Evolutionary conservation across 2,113 vertebrate species (phyloP).

Genomic region (Hylia prasina): DNA sequence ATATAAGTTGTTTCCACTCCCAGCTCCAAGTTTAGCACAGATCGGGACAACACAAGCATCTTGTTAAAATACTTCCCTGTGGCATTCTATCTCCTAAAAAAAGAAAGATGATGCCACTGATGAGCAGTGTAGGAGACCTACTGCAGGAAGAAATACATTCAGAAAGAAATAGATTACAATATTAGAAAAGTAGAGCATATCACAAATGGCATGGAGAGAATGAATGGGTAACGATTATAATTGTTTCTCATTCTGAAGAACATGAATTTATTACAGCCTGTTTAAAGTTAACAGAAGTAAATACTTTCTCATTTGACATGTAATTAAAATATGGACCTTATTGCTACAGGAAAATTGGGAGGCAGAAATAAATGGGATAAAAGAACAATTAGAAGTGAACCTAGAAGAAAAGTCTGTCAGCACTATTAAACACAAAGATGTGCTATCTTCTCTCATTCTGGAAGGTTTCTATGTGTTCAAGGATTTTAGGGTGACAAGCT

Average conservation of each 20-base stretch:
- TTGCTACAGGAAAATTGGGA: not conserved
- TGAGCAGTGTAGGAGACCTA: not conserved
- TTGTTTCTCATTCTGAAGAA: not conserved
- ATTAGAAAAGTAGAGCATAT: not conserved
- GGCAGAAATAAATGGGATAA: not conserved
- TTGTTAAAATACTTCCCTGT: not conserved
- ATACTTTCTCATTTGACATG: not conserved
- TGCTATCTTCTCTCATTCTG: not conserved
- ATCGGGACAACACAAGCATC: not conserved
- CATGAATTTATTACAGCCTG: not conserved
- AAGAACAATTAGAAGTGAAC: not conserved
- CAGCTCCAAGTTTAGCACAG: not conserved
- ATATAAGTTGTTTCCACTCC: not conserved
- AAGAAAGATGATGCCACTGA: not conserved
- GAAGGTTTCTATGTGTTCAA: not conserved
- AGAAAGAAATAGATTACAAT: not conserved
- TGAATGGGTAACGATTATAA: not conserved
- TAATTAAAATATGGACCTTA: not conserved
- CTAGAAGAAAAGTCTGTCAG: not conserved
- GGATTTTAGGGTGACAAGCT: not conserved
- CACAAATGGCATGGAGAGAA: not conserved
- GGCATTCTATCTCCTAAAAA: not conserved
- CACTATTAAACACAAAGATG: not conserved
- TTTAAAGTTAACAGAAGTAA: not conserved
- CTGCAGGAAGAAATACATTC: too few species aligned